Evolutionary conservation across 2,113 vertebrate species (phyloP), one percentile per base, ranked within the genome.

Genomic region (Orcinus orca): DNA sequence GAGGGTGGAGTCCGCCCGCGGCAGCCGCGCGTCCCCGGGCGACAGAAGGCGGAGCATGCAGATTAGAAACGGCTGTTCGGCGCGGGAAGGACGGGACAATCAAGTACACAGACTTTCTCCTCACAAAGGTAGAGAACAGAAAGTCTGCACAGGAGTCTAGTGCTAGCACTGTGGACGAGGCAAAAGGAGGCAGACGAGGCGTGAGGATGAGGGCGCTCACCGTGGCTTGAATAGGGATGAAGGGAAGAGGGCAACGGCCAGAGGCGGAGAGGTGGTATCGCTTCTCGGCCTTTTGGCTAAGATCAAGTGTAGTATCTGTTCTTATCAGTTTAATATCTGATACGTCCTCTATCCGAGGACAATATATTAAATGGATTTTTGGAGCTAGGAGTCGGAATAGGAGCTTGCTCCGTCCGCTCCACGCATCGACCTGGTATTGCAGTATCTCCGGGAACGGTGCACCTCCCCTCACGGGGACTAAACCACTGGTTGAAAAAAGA

Each of bases 241-340:
- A 33, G 74, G 29, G 44, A 77, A 29, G 17, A 9, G 29, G 44
- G 41, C 15, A 18, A 7, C 73, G 41, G 73, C 71, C 71, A 29
- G 71, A 53, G 53, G 38, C 1, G 0, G 41, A 0, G 0, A 0
- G 0, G 0, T 1, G n/a, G 67, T 5, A 67, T 67, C 65, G 65
- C 65, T 67, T 67, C 65, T 67, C 65, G 65, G 65, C 65, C 65
- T 67, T 67, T 67, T 67, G 65, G 65, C 65, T 67, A 67, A 67
- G 65, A 67, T 67, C 65, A 67, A 67, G 65, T 67, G 65, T 67
- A 67, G 31, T n/a, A n/a, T 67, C 65, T n/a, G 31, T n/a, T 67
- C 31, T 67, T 67, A 67, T 67, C 65, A 67, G 65, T 67, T 67
- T 67, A 67, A 67, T 67, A 67, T 67, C 65, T 67, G 65, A 67